phyloP scores from a whole-genome alignment of 2,888 invertebrate species.

The Toxonevra muliebris region DNA sequence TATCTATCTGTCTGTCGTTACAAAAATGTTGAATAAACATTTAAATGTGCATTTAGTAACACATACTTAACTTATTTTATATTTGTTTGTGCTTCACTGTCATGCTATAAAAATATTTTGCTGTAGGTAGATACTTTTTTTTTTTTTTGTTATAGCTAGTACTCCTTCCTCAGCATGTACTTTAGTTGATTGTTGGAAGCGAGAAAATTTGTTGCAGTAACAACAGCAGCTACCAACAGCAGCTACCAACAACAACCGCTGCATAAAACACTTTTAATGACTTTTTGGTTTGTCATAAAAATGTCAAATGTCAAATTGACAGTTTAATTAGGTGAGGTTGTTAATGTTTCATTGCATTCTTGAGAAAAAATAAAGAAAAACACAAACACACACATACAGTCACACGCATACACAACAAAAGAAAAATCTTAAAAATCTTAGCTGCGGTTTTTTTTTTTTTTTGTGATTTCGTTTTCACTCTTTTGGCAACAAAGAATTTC shows the following conservation, averaged over 20 bases:
- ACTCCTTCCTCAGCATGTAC: not conserved
- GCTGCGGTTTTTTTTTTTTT: not conserved
- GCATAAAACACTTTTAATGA: slow-evolving; percentile 27
- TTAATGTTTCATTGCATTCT: slow-evolving; percentile 19
- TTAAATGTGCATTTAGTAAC: slow-evolving; percentile 62
- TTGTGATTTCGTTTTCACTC: no score
- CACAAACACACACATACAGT: not conserved
- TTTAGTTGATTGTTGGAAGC: slow-evolving; percentile 9
- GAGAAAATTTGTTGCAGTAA: not conserved
- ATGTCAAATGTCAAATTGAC: slow-evolving; percentile 60
- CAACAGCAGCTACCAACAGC: slow-evolving; percentile 12
- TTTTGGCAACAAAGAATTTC: no score
- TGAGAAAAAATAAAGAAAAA: not conserved
- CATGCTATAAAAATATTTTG: not conserved
- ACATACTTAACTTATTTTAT: slow-evolving; percentile 52
- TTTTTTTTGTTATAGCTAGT: not conserved
- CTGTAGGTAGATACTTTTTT: not conserved
- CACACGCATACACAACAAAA: slow-evolving; percentile 14
- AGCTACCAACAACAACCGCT: slow-evolving; percentile 19
- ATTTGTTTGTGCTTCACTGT: no score
- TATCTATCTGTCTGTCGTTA: no score
- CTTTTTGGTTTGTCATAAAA: slow-evolving; percentile 48
- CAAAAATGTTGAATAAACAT: slow-evolving; percentile 47
- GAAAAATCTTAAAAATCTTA: not conserved
- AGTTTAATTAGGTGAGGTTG: slow-evolving; percentile 54